Conservation (phyloP, 37 sponge, comb jelly and placozoan species). For the Oscarella lobularis region DNA sequence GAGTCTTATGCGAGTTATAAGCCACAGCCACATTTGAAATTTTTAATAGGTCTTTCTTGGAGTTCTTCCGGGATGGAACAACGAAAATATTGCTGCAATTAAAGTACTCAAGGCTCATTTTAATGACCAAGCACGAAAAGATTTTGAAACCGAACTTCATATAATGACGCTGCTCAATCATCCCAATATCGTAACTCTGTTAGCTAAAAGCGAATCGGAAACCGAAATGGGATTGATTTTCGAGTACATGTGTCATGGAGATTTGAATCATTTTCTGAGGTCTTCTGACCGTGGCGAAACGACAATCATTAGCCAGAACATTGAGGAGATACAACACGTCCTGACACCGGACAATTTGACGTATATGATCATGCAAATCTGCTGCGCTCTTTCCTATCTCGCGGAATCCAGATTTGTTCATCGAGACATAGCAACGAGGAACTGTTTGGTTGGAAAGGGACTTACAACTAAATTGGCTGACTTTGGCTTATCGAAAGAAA, state of each 20-base stretch:
- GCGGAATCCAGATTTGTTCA: neutral
- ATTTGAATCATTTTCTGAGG: neutral
- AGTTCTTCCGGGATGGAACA: too few species aligned
- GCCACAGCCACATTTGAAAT: neutral
- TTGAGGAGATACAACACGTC: neutral
- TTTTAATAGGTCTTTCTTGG: neutral
- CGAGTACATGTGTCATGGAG: slow-evolving; percentile 1
- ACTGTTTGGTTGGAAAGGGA: neutral
- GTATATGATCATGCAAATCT: neutral
- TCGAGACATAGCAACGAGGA: neutral
- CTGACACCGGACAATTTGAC: neutral
- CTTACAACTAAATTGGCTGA: neutral
- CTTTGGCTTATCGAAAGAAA: neutral
- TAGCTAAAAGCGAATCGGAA: neutral
- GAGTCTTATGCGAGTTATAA: neutral
- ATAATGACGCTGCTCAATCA: neutral
- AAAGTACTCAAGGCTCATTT: neutral
- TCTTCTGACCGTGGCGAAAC: neutral
- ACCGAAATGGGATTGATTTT: neutral
- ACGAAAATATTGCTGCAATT: too few species aligned
- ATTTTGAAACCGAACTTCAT: neutral
- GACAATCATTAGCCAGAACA: neutral
- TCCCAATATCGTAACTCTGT: neutral
- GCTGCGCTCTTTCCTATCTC: neutral
- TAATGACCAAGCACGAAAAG: neutral